Evolutionary conservation across 2,888 invertebrate genomes (phyloP).

Genomic region (Diogma glabrata): DNA sequence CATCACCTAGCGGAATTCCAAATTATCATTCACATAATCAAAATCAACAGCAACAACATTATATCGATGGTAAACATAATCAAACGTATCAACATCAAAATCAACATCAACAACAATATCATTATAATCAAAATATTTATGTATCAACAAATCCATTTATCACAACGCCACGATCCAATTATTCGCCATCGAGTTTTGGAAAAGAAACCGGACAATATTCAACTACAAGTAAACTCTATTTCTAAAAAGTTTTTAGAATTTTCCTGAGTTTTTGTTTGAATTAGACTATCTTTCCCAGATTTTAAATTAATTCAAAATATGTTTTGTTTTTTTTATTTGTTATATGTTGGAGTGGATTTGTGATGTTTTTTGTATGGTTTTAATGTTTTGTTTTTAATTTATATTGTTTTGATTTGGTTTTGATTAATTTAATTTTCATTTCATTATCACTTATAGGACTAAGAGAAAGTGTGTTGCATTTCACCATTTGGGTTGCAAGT

Average conservation of each 20-base stretch:
- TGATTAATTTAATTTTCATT: neutral
- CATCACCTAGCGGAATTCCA: conserved; percentile 23
- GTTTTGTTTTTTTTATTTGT: conserved; percentile 14
- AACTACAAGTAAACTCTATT: conserved; percentile 21
- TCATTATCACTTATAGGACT: neutral
- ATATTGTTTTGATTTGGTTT: neutral
- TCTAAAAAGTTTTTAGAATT: neutral
- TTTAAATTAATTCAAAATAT: conserved; percentile 21
- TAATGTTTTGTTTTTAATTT: conserved; percentile 2
- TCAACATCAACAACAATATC: conserved; percentile 18
- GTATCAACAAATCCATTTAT: conserved; percentile 38
- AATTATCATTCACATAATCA: too few species aligned
- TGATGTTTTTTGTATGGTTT: conserved; percentile 12
- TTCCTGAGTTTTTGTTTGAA: conserved; percentile 11
- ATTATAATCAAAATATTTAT: conserved; percentile 32
- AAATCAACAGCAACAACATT: conserved; percentile 23
- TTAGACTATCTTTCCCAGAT: conserved; percentile 14
- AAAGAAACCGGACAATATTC: conserved; percentile 20
- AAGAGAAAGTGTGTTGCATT: too few species aligned
- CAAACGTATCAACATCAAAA: conserved; percentile 31
- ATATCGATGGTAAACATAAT: conserved; percentile 35
- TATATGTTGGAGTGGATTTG: too few species aligned
- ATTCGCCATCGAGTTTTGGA: conserved; percentile 26
- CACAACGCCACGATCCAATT: conserved; percentile 26
- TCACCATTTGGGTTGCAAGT: too few species aligned